Conservation (phyloP, 2,888 invertebrate genomes). For the Nemotelus pantherinus region DNA sequence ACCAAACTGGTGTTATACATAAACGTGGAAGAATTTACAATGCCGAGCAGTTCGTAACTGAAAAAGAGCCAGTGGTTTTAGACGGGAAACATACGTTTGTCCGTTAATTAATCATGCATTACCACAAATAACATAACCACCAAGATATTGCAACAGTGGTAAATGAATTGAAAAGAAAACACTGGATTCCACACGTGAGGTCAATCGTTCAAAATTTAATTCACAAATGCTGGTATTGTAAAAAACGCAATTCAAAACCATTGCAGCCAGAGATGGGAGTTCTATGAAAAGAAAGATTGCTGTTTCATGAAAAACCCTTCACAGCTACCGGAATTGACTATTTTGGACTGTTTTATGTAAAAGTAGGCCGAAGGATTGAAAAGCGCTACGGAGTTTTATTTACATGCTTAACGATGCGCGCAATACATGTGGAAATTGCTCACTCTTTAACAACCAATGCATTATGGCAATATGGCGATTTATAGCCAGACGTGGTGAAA, state of each 20-base stretch:
- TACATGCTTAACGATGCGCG: not conserved
- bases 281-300: constrained; percentile 29
- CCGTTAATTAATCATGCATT: not conserved
- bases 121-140: not conserved
- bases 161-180: constrained; percentile 26
- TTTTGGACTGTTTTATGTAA: no score
- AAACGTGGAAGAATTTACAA: constrained; percentile 10
- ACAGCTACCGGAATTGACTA: no score
- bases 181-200: constrained; percentile 42
- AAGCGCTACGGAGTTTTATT: not conserved
- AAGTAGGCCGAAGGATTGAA: no score
- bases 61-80: not conserved
- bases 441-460: not conserved
- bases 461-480: not conserved
- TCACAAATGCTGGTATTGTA: constrained; percentile 16
- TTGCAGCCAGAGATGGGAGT: not conserved
- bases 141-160: constrained; percentile 1
- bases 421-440: not conserved
- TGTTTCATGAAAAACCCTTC: no score
- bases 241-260: constrained; percentile 24
- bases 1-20: constrained; percentile 3
- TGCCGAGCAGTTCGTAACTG: not conserved
- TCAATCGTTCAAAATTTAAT: not conserved
- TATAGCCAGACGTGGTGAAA: not conserved
- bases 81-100: constrained; percentile 31